Evolutionary conservation across 1,140 invertebrate genomes (phyloP).

Genomic region (Phymorhynchus buccinoides): DNA sequence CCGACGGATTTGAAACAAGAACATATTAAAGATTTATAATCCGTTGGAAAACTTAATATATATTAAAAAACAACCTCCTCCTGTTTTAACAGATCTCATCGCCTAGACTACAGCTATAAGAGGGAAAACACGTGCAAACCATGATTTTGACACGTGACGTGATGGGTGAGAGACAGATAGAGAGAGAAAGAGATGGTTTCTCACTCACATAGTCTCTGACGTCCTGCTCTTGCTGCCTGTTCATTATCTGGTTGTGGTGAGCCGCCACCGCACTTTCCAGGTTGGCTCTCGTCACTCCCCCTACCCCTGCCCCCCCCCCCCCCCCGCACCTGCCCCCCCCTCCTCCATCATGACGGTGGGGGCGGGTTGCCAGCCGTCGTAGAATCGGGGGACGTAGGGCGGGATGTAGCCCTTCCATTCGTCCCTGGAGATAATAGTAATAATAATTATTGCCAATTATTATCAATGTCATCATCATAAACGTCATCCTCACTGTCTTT

Average conservation of each 20-base stretch:
- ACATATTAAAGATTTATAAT: no score
- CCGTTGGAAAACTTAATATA: no score
- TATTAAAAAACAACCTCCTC: no score
- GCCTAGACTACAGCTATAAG: no score
- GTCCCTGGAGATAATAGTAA: slow-evolving; percentile 81
- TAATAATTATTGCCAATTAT: no score
- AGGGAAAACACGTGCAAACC: no score
- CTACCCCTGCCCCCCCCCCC: neutral
- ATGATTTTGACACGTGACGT: no score
- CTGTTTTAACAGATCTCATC: no score
- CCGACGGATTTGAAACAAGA: no score
- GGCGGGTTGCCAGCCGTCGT: slow-evolving; percentile 91
- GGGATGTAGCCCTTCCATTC: slow-evolving; percentile 90
- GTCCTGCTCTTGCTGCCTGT: slow-evolving; percentile 26
- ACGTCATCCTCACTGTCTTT: no score
- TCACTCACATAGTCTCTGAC: slow-evolving; percentile 8
- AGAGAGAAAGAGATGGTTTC: no score
- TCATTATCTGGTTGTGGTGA: slow-evolving; percentile 33
- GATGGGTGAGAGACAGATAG: no score
- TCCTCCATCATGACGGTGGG: slow-evolving; percentile 77
- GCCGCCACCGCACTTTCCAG: slow-evolving; percentile 13
- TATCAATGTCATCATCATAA: neutral
- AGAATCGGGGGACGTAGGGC: slow-evolving; percentile 93
- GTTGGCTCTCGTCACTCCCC: slow-evolving; percentile 20
- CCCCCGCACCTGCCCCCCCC: slow-evolving; percentile 16